phyloP scores from a whole-genome alignment of 1,140 invertebrate species.

The Rhagoletis pomonella region DNA sequence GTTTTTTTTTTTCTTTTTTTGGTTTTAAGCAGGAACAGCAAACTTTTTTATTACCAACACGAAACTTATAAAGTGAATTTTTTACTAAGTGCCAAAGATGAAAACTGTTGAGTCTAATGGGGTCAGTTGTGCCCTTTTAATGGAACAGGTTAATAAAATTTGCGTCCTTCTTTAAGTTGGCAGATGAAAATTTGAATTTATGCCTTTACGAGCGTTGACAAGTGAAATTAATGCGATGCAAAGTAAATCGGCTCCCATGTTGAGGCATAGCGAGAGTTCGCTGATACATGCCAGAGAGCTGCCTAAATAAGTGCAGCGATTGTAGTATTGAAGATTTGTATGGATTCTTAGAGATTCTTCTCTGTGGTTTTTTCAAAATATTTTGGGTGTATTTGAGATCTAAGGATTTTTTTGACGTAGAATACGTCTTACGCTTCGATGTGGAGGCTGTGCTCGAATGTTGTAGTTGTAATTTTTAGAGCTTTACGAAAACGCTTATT shows the following conservation, averaged over 20 bases:
- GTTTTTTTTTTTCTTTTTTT: neutral
- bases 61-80: constrained; percentile 30
- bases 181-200: constrained; percentile 43
- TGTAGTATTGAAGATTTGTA: no score
- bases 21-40: neutral
- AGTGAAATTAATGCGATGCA: constrained; percentile 40
- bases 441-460: no score
- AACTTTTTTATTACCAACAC: constrained; percentile 46
- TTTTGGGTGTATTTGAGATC: no score
- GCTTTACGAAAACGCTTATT: no score
- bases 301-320: no score
- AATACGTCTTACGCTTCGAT: no score
- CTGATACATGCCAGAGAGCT: no score
- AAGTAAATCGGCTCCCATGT: neutral
- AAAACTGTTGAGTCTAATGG: constrained; percentile 38
- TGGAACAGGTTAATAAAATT: constrained; percentile 41
- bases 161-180: neutral
- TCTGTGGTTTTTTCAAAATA: no score
- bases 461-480: no score
- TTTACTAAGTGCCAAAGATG: constrained; percentile 15
- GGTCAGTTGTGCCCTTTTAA: constrained; percentile 41
- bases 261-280: no score
- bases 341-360: no score
- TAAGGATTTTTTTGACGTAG: no score
- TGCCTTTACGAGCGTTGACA: constrained; percentile 32